phyloP scores from a whole-genome alignment of 2,888 invertebrate species.

The Cylindroiulus punctatus region DNA sequence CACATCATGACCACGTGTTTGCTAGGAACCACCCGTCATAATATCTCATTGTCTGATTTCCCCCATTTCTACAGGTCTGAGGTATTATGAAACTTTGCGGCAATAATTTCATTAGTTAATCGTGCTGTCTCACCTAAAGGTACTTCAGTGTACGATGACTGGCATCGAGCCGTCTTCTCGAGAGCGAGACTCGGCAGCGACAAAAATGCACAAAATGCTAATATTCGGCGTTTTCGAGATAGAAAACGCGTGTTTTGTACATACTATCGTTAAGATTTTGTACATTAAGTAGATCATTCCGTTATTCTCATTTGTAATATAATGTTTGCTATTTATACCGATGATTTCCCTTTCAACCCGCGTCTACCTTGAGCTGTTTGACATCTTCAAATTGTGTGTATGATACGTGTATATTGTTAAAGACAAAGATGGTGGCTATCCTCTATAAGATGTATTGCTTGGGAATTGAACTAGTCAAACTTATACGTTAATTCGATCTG shows the following conservation, averaged over 20 bases:
- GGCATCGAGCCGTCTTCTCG: not conserved
- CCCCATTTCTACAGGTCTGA: not conserved
- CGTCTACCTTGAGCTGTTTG: slow-evolving; percentile 22
- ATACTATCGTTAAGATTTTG: slow-evolving; percentile 35
- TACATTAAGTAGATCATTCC: slow-evolving; percentile 35
- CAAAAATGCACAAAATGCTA: slow-evolving; percentile 28
- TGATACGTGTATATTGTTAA: slow-evolving; percentile 15
- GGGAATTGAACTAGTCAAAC: not conserved
- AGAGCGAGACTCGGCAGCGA: not conserved
- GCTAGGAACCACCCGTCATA: not conserved
- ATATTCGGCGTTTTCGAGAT: not conserved
- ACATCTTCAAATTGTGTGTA: slow-evolving; percentile 8
- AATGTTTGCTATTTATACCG: slow-evolving; percentile 39
- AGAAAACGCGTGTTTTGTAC: not conserved
- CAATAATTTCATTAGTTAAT: slow-evolving; percentile 25
- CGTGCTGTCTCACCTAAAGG: not conserved
- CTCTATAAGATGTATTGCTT: not conserved
- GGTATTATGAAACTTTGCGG: not conserved
- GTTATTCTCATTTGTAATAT: slow-evolving; percentile 43
- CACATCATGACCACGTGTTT: not conserved
- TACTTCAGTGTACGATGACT: not conserved
- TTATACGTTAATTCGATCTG: too few relatives aligned
- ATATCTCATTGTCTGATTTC: not conserved
- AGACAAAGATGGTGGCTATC: not conserved
- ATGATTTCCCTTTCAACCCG: slow-evolving; percentile 20